Evolutionary conservation across 1,140 invertebrate genomes (phyloP).

Genomic region (Brachionus calyciflorus): DNA sequence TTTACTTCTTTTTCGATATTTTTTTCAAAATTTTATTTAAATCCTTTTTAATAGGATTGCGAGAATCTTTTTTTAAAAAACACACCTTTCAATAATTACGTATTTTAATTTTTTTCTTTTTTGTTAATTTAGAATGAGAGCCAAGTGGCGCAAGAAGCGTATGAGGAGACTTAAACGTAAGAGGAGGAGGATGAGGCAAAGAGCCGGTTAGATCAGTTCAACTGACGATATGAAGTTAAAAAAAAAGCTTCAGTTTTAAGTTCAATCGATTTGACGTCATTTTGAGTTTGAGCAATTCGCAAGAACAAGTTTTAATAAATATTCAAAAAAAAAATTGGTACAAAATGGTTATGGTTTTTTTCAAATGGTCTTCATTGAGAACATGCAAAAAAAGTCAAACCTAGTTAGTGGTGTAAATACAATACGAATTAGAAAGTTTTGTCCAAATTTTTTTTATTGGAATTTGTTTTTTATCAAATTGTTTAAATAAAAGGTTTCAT

Average conservation of each 20-base stretch:
- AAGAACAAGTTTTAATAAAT: too few species aligned
- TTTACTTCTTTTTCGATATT: too few species aligned
- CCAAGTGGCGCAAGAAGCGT: slow-evolving; percentile 61
- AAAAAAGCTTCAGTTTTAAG: not conserved
- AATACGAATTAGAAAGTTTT: not conserved
- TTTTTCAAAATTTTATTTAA: too few species aligned
- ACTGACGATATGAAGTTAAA: not conserved
- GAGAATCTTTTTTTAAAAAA: not conserved
- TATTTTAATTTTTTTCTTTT: not conserved
- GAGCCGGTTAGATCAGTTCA: slow-evolving; percentile 57
- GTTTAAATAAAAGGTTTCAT: slow-evolving; percentile 36
- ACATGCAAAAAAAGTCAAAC: not conserved
- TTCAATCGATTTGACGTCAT: not conserved
- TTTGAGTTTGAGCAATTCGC: not conserved
- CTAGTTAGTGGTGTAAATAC: not conserved
- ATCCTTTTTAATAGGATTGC: not conserved
- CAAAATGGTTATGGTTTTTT: not conserved
- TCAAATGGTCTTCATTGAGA: not conserved
- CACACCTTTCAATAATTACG: not conserved
- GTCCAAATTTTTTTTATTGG: slow-evolving; percentile 1
- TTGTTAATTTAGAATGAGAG: slow-evolving; percentile 20
- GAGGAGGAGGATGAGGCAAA: slow-evolving; percentile 63
- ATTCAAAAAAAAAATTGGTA: not conserved
- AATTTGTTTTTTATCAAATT: slow-evolving; percentile 17
- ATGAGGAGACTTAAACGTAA: slow-evolving; percentile 63